Evolutionary conservation across 2,797 vertebrate genomes (phyloP).

Genomic region (Notolepis coatsorum): DNA sequence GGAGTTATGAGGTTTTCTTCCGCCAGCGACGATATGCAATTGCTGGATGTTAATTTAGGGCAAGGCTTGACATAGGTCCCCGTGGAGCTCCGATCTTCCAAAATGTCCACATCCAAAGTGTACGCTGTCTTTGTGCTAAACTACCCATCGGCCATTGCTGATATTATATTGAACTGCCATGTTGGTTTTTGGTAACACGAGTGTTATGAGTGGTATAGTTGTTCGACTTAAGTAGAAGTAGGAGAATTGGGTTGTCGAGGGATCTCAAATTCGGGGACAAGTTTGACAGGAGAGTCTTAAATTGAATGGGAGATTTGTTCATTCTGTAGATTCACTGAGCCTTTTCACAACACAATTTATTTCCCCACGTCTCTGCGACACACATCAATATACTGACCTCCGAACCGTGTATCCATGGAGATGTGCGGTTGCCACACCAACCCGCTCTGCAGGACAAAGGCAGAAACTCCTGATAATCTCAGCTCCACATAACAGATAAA

Average conservation of each 20-base stretch:
- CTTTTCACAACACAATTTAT: slow-evolving; percentile 41
- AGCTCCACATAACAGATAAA: slow-evolving; percentile 57
- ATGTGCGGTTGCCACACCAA: slow-evolving; percentile 45
- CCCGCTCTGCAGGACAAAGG: slow-evolving; percentile 49
- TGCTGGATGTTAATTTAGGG: too few relatives aligned
- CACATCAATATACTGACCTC: slow-evolving; percentile 56
- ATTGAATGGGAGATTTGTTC: slow-evolving; percentile 12
- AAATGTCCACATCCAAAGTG: neutral
- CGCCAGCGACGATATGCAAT: too few relatives aligned
- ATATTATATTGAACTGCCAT: too few relatives aligned
- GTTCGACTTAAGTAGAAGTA: neutral
- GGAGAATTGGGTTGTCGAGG: neutral
- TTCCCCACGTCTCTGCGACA: slow-evolving; percentile 47
- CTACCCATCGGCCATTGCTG: too few relatives aligned
- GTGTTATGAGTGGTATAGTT: neutral
- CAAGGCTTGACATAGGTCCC: too few relatives aligned
- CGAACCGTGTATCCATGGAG: slow-evolving; percentile 66
- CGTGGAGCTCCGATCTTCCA: neutral
- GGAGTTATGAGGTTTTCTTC: too few relatives aligned
- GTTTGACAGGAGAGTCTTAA: slow-evolving; percentile 12
- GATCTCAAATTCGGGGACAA: too few relatives aligned
- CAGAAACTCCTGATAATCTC: slow-evolving; percentile 51
- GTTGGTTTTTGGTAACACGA: neutral
- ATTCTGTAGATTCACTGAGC: slow-evolving; percentile 28
- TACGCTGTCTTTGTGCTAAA: neutral